Base-by-base conservation (phyloP, 2,797 vertebrate genomes). In the Peromyscus nudipes region DNA sequence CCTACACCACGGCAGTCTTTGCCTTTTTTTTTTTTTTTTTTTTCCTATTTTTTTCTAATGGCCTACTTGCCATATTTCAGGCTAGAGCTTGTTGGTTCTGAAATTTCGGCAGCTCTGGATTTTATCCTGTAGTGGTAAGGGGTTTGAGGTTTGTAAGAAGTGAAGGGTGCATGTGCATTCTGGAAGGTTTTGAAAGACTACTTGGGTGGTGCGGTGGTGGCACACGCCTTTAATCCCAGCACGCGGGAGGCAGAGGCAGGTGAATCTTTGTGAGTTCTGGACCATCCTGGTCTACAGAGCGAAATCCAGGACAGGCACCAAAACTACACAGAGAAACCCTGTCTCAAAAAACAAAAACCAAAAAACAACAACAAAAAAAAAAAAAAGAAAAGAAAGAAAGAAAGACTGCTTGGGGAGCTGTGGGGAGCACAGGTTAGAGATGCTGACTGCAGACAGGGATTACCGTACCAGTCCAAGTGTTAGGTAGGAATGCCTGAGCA, bases 91-190 rank as follows among this genome's bases (percentile, higher is more conserved):
- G 4, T 12, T 65, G n/a, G 37, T 43, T 71, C 64, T 37, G 37
- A 43, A 82, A 57, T 7, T n/a, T 82, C 19, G 27, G 23, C 12
- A 49, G 55, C 43, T 94, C 55, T 82, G 46, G 89, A 69, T 91
- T 95, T 96, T 94, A 67, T 89, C 49, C 81, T 75, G 49, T 65
- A 52, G 71, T 64, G 1, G 3, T 16, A 55, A 79, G 85, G 60
- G 81, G 23, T 76, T 49, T 37, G 29, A 65, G 60, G 75, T 90
- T 87, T 95, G 87, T 84, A 94, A 91, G 94, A 88, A 73, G 40
- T 67, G 67, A 65, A 96, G 85, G 91, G 76, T 64, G 43, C 71
- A 67, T 69, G 73, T 71, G 21, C 86, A 77, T 96, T 91, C 95
- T 76, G 52, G 29, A 96, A 65, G 55, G 34, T 91, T 95, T n/a